Evolutionary conservation across 2,113 vertebrate species (phyloP).

Genomic region (Paramormyrops kingsleyae): DNA sequence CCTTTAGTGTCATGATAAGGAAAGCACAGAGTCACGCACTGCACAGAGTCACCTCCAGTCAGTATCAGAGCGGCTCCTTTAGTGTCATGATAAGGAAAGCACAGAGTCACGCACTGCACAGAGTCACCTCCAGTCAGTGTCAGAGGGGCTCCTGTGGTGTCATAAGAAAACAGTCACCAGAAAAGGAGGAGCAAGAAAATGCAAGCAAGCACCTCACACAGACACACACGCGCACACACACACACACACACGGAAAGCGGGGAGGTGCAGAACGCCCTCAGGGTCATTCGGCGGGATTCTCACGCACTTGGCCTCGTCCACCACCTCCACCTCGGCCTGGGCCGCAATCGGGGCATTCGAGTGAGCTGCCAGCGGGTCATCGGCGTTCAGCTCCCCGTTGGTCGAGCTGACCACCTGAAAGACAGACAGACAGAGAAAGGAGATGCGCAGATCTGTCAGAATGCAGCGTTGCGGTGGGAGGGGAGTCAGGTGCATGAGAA

Average conservation of each 20-base stretch:
- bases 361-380: slow-evolving; percentile 80
- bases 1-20: neutral
- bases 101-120: neutral
- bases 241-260: neutral
- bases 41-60: neutral
- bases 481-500: neutral
- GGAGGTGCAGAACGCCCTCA: neutral
- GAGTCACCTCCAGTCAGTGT: neutral
- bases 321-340: slow-evolving; percentile 91
- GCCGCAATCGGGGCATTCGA: slow-evolving; percentile 89
- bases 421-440: slow-evolving; percentile 29
- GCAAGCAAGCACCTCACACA: neutral
- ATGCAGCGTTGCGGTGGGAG: neutral
- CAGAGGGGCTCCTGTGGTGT: neutral
- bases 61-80: neutral
- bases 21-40: neutral
- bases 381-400: slow-evolving; percentile 93
- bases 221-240: neutral
- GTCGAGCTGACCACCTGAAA: slow-evolving; percentile 94
- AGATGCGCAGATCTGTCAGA: neutral
- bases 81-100: neutral
- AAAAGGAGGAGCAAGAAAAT: neutral
- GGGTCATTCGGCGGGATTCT: neutral
- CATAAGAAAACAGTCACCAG: neutral
- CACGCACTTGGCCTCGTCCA: slow-evolving; percentile 98